Conservation (phyloP, 2,888 invertebrate genomes). For the Ophion obscuratus region DNA sequence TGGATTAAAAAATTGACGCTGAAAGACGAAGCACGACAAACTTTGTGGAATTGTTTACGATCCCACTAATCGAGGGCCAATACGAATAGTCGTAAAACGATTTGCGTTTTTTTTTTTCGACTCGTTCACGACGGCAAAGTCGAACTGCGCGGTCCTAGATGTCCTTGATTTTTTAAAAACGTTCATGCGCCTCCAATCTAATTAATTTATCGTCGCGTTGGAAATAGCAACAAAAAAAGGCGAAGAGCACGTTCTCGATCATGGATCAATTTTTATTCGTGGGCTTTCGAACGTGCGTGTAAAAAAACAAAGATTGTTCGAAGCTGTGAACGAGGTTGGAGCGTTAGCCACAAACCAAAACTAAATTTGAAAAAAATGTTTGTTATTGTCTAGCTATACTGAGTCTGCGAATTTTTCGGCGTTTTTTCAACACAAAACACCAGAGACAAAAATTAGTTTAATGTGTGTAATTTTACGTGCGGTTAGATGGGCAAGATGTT, state of each 20-base stretch:
- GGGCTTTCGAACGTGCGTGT: too few species aligned
- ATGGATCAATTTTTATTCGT: neutral
- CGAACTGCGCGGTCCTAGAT: constrained; percentile 42
- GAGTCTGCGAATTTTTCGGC: too few species aligned
- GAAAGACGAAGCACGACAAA: neutral
- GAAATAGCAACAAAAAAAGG: neutral
- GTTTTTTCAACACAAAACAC: too few species aligned
- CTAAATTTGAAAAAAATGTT: too few species aligned
- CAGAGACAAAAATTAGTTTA: too few species aligned
- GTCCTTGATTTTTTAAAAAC: constrained; percentile 1
- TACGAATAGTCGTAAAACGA: constrained; percentile 41
- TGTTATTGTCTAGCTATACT: too few species aligned
- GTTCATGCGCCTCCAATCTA: neutral
- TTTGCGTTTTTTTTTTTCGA: constrained; percentile 25
- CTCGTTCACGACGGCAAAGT: constrained; percentile 1
- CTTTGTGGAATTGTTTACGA: constrained; percentile 24
- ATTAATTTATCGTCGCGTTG: constrained; percentile 1
- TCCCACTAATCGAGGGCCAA: constrained; percentile 21
- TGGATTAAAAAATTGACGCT: neutral
- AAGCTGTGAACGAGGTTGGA: neutral
- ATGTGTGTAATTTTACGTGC: too few species aligned
- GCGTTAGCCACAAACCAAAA: too few species aligned
- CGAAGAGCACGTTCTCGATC: neutral
- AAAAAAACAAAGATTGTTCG: neutral
- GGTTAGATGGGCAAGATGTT: too few species aligned